These are phyloP conservation scores for Falco rusticolus DNA, from an alignment of 2,797 vertebrate genomes.

Conservation along the genomic window DNA sequence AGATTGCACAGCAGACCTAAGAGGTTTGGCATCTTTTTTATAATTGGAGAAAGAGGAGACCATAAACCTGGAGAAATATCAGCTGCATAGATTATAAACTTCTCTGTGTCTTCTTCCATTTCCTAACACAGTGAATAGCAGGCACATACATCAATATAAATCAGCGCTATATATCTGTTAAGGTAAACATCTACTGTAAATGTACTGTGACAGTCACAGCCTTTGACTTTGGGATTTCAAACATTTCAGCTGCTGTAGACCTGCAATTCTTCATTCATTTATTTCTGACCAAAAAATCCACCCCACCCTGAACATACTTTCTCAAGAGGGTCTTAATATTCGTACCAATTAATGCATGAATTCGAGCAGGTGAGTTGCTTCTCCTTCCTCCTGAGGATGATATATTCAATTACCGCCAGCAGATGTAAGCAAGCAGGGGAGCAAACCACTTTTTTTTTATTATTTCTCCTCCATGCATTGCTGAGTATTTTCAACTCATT, in stretches of 20 bases:
- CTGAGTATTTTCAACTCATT: not conserved
- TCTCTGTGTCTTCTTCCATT: not conserved
- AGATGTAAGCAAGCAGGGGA: not conserved
- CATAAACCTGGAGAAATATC: not conserved
- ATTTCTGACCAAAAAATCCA: not conserved
- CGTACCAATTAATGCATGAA: not conserved
- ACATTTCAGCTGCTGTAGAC: accelerated
- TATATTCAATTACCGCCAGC: conserved; percentile 16
- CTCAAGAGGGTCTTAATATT: not conserved
- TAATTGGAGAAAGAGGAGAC: not conserved
- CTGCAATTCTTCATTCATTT: not conserved
- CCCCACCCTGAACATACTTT: not conserved
- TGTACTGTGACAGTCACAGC: not conserved
- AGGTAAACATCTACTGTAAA: accelerated
- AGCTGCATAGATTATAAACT: not conserved
- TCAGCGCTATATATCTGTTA: accelerated
- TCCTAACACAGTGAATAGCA: not conserved
- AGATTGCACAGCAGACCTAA: not conserved
- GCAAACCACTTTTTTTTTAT: conserved; percentile 18
- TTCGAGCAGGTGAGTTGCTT: conserved; percentile 36
- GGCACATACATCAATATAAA: accelerated
- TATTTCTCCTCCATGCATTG: not conserved
- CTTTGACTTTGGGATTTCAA: not conserved
- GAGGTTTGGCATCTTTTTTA: not conserved
- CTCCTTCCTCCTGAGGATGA: not conserved